Conservation (phyloP, 2,888 invertebrate species). For the Sympetrum striolatum region DNA sequence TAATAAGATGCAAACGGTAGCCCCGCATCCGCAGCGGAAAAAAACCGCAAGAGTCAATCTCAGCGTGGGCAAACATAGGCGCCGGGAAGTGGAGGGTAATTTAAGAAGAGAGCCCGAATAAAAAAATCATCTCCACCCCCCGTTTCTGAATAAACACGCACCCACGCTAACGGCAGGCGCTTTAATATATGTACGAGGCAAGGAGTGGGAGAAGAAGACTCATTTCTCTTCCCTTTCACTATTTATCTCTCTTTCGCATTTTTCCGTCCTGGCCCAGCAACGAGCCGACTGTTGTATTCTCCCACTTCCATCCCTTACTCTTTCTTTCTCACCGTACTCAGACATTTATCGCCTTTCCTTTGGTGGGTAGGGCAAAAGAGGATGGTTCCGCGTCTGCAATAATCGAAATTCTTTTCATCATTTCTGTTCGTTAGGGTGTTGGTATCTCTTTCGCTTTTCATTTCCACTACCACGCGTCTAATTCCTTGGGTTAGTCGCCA, state of each 20-base stretch:
- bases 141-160: background rate
- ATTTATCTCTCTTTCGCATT: background rate
- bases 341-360: too few relatives aligned
- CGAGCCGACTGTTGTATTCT: too few relatives aligned
- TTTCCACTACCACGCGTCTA: too few relatives aligned
- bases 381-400: too few relatives aligned
- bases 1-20: background rate
- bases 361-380: too few relatives aligned
- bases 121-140: background rate
- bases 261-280: background rate
- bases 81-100: constrained; percentile 18
- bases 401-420: too few relatives aligned
- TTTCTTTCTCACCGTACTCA: background rate
- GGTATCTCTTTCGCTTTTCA: too few relatives aligned
- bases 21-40: background rate
- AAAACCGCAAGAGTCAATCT: constrained; percentile 6
- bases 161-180: background rate
- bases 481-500: too few relatives aligned
- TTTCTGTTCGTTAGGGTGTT: too few relatives aligned
- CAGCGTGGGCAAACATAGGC: background rate
- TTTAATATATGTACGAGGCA: background rate
- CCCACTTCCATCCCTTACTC: background rate
- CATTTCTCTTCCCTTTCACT: background rate
- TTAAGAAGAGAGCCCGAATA: background rate
- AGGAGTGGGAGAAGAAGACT: background rate